Evolutionary conservation across 2,888 invertebrate genomes (phyloP).

Genomic region (Euclidia mi): DNA sequence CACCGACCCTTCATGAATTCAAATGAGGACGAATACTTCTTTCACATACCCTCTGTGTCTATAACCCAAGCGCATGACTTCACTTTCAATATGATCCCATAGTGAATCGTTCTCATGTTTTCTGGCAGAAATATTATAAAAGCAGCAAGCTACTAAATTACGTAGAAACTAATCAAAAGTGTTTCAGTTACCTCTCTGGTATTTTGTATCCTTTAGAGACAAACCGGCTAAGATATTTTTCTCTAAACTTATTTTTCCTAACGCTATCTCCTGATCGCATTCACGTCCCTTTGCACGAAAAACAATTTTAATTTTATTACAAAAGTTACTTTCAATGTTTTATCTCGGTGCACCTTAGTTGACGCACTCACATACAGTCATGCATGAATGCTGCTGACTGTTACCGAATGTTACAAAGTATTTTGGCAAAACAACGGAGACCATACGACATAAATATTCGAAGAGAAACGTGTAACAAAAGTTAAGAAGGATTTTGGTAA

Average conservation of each 20-base stretch:
- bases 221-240: neutral
- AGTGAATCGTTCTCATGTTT: too few relatives aligned
- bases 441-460: slow-evolving; percentile 53
- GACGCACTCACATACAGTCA: slow-evolving; percentile 35
- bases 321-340: slow-evolving; percentile 38
- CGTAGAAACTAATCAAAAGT: too few relatives aligned
- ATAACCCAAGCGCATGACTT: too few relatives aligned
- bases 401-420: slow-evolving; percentile 35
- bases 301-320: slow-evolving; percentile 50
- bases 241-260: slow-evolving; percentile 6
- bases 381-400: slow-evolving; percentile 53
- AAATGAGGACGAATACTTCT: too few relatives aligned
- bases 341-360: slow-evolving; percentile 38
- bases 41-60: too few relatives aligned
- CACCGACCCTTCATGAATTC: too few relatives aligned
- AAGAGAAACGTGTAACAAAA: slow-evolving; percentile 35
- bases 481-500: slow-evolving; percentile 25
- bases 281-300: slow-evolving; percentile 20
- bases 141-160: too few relatives aligned
- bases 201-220: too few relatives aligned
- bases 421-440: slow-evolving; percentile 66
- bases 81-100: too few relatives aligned
- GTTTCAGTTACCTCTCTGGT: too few relatives aligned
- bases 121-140: too few relatives aligned
- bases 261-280: slow-evolving; percentile 18